Base-by-base conservation (phyloP, 1,140 invertebrate genomes). In the Dendrolimus kikuchii region DNA sequence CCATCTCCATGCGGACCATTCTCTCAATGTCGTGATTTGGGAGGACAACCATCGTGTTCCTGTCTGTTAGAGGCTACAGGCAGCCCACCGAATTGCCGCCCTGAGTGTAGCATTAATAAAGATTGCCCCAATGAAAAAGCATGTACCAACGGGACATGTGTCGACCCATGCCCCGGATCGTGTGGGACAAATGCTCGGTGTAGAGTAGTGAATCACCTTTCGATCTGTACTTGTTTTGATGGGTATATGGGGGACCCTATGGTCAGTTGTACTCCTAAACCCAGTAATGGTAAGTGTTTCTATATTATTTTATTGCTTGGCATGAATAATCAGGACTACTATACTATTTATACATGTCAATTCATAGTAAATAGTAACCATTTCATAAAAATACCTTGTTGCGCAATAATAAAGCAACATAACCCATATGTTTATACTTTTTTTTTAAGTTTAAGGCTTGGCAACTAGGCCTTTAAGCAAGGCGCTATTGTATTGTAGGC, bases 111-210 rank as follows among this genome's bases (percentile, higher is more conserved):
- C 2, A 77, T 93, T 6, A 92, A 93, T 66, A 89, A 91, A 2
- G 93, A 96, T 61, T 95, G 94, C 77, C 74, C 91, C 2, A 90
- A 90, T 37, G 91, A 92, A 59, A 89, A 91, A 67, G 92, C 93
- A n/a, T 96, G 94, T 70, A 90, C 93, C 39, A 91, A 90, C 67
- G 90, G 91, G 58, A 93, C 92, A 82, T 95, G 94, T 74, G 83
- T 89, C 53, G 90, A 95, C 77, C 93, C 93, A 37, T 95, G 94
- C 65, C 91, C 91, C n/a, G 92, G 92, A 57, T 91, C 90, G 38
- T 95, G 94, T 78, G 94, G 93, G 10, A 71, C 85, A 3, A 93
- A 94, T 74, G 91, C 93, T n/a, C 85, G 91, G 49, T 95, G 93
- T 67, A 89, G 91, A 78, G 93, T 94, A 2, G 88, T 93, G 7